These are phyloP conservation scores for Cephus pygmeus DNA, from an alignment of 2,888 invertebrate genomes.

Conservation along the genomic window DNA sequence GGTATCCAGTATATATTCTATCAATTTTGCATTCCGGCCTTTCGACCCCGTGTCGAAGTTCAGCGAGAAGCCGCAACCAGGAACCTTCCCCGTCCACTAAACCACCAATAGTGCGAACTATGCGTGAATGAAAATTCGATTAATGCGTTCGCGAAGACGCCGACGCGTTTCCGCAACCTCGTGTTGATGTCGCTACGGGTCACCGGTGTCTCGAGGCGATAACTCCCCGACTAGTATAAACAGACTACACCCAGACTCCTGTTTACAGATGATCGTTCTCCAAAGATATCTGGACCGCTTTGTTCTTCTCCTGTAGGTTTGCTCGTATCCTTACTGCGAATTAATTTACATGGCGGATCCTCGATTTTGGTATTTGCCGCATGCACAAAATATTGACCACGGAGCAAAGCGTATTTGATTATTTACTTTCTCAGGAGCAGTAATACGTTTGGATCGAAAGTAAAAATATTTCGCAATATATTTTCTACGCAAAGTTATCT, in stretches of 20 bases:
- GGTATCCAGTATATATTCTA: neutral
- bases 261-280: neutral
- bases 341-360: neutral
- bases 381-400: neutral
- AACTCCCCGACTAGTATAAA: constrained; percentile 24
- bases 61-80: neutral
- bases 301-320: neutral
- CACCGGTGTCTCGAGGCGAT: constrained; percentile 37
- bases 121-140: constrained; percentile 17
- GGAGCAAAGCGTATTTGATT: neutral
- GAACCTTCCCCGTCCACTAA: neutral
- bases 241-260: neutral
- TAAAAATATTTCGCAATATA: neutral
- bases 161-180: constrained; percentile 38
- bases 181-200: constrained; percentile 36
- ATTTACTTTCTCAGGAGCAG: neutral
- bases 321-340: neutral
- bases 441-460: neutral
- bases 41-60: neutral
- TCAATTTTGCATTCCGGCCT: neutral
- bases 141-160: neutral
- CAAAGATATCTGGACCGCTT: neutral
- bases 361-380: neutral
- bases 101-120: neutral
- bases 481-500: neutral